Conservation (phyloP, 2,113 vertebrate genomes). For the Bos javanicus region DNA sequence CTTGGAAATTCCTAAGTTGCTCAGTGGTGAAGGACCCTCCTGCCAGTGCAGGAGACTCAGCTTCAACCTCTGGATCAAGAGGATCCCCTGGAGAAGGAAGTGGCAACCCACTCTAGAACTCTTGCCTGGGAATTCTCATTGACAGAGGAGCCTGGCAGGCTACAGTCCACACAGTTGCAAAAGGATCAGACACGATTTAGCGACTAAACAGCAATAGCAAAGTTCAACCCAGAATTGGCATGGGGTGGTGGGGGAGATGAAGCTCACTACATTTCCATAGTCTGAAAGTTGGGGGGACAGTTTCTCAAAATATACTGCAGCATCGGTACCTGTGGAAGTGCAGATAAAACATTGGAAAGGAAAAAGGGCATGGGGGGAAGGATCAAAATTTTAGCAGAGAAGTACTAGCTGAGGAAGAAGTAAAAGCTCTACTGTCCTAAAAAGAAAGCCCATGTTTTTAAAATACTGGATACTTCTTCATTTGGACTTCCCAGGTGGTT, state of each 20-base stretch:
- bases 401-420: not conserved
- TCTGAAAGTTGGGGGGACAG: not conserved
- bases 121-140: not conserved
- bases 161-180: not conserved
- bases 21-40: not conserved
- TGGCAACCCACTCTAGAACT: not conserved
- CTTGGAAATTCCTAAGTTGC: not conserved
- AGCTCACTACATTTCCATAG: fast-evolving
- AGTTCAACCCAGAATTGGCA: fast-evolving
- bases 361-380: not conserved
- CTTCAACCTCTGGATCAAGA: not conserved
- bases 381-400: not conserved
- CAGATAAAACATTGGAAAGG: not conserved
- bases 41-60: not conserved
- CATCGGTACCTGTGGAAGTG: not conserved
- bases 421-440: not conserved
- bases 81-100: not conserved
- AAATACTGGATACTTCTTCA: not conserved
- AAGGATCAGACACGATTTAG: not conserved
- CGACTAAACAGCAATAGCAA: not conserved
- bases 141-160: not conserved
- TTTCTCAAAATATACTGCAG: not conserved
- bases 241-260: not conserved
- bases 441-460: not conserved
- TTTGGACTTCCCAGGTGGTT: not conserved